Evolutionary conservation across 2,113 vertebrate species (phyloP).

Genomic region (Geococcyx californianus): DNA sequence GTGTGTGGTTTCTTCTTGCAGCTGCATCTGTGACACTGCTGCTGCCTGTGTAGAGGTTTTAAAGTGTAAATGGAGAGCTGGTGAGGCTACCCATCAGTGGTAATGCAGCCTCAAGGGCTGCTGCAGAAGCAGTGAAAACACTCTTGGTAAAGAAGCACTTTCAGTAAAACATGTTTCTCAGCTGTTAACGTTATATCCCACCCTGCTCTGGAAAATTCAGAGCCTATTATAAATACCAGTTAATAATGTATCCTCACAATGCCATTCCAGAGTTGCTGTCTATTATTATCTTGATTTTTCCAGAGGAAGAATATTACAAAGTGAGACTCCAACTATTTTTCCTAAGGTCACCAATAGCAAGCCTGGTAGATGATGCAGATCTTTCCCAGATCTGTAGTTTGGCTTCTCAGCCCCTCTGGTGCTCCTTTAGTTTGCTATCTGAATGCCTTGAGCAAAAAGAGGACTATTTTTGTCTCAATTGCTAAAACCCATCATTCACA

Average conservation of each 20-base stretch:
- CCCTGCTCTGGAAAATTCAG: neutral
- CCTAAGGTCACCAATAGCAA: neutral
- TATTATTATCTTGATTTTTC: neutral
- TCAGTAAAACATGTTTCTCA: neutral
- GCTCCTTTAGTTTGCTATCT: constrained; percentile 12
- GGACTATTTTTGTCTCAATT: constrained; percentile 31
- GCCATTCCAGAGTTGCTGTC: neutral
- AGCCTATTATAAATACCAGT: neutral
- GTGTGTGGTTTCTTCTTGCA: constrained; percentile 81
- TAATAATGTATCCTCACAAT: neutral
- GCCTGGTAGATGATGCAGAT: neutral
- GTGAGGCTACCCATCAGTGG: constrained; percentile 48
- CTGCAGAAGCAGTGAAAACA: constrained; percentile 36
- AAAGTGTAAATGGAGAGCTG: constrained; percentile 66
- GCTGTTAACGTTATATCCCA: neutral
- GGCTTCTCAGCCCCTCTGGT: neutral
- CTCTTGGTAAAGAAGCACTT: neutral
- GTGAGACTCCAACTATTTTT: neutral
- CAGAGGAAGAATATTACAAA: neutral
- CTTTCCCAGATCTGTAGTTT: neutral
- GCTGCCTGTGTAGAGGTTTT: constrained; percentile 54
- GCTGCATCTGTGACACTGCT: constrained; percentile 76
- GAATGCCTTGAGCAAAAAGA: constrained; percentile 1
- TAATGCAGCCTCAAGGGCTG: constrained; percentile 35
- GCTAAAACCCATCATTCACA: neutral